Base-by-base conservation (phyloP, 2,797 vertebrate species). In the Halcyon chelicuti region DNA sequence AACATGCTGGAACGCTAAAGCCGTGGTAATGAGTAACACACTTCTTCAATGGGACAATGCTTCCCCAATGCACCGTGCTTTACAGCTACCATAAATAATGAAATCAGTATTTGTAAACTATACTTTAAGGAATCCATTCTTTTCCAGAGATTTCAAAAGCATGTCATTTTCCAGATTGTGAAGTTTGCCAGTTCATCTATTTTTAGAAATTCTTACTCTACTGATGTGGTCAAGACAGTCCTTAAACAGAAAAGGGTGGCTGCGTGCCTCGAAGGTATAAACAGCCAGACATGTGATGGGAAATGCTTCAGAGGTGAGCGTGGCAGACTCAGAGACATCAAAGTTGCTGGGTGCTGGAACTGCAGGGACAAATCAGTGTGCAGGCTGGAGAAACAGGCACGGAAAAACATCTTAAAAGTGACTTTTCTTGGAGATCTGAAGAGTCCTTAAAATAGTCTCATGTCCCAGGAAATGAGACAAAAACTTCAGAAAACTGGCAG, bases 61-160 rank as follows among this genome's bases (percentile, higher is more conserved):
- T 95, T 96, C 79, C 77, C 12, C 62, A 94, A 81, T 68, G 90
- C 93, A 85, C 81, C 12, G 5, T 46, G 75, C 79, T 96, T 96
- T 96, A 96, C 74, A 83, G 86, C 92, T 88, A 92, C 90, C 88
- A 94, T 96, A 97, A 95, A 97, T 95, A 93, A 95, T 92, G 86
- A 84, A 93, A 95, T 93, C 92, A 85, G 71, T 92, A 86, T 95
- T 96, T 97, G 93, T 96, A 96, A 94, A 94, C 95, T 90, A 65
- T 67, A 81, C 87, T 93, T 94, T 85, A 84, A 96, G 83, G 88
- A 93, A 93, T 91, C 90, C 61, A 91, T 95, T 93, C 75, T 94
- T 90, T 93, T 92, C 83, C 94, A 88, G 91, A 79, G 80, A 85
- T 96, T 93, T 94, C 88, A 95, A 94, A 96, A 96, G 86, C 42